Evolutionary conservation across 2,888 invertebrate genomes (phyloP), one percentile per base, ranked within the genome.

Genomic region (Idaea dimidiata): DNA sequence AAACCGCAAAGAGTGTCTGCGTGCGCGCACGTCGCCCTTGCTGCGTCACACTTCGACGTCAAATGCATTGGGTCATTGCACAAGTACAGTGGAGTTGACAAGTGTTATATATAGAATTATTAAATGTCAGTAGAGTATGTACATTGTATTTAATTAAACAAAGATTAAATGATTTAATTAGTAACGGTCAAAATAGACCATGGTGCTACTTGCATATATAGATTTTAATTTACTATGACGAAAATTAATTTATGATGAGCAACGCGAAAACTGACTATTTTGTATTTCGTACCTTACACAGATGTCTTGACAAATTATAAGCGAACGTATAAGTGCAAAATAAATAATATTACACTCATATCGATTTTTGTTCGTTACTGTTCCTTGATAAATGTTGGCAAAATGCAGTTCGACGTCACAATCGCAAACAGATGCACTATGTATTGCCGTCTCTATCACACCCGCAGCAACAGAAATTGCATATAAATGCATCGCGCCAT

Each of bases 401-500:
- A 76, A 74, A 75, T 79, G 77, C 78, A 79, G 74, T 77, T 76
- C 67, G 1, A 80, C 83, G 80, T 81, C 80, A 83, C 76, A 76
- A 75, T 76, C 70, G 76, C 78, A 75, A 76, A 77, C 81, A 82
- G 82, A 81, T 76, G 73, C 78, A 73, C 76, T 79, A 69, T 72
- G 66, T 80, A 72, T 72, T 58, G 71, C 77, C 73, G 72, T 90
- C 89, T 79, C 83, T 85, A 77, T 88, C 79, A 71, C 84, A 81
- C 89, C 76, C 73, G 69, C 65, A 66, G 68, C 53, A 32, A 71
- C 61, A 67, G 70, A 79, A 78, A 65, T 71, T 80, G 77, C 89
- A 89, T 86, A 72, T 78, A 78, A 83, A 82, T 85, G 84, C 82
- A 85, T 66, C 75, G 78, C 79, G 76, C 73, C 71, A 77, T 82